Percentiles rank a stretch among this genome's conserved stretches.
Evolutionary conservation across 2,888 invertebrate species (phyloP).

Genomic region (Stenoptilia bipunctidactyla): DNA sequence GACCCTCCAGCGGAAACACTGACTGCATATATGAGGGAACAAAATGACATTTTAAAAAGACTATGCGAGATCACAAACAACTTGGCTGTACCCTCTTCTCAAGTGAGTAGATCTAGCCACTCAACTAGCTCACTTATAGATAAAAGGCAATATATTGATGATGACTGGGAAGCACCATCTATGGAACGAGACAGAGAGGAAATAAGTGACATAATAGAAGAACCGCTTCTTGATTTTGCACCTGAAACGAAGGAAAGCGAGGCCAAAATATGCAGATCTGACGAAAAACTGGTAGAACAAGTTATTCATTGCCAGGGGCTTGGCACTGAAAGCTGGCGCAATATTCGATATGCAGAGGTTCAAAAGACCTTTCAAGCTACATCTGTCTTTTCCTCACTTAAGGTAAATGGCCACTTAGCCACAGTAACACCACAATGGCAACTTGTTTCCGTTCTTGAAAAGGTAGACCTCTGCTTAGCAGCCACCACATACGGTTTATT

Average conservation of each 20-base stretch:
- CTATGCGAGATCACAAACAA: too few relatives aligned
- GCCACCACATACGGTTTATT: constrained; percentile 11
- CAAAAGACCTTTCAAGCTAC: constrained; percentile 15
- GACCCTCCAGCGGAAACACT: too few relatives aligned
- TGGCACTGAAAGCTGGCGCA: constrained; percentile 1
- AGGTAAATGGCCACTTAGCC: constrained; percentile 10
- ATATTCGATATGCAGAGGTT: constrained; percentile 12
- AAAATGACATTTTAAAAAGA: too few relatives aligned
- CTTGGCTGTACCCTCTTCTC: too few relatives aligned
- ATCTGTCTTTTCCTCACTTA: constrained; percentile 12
- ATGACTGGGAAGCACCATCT: not conserved
- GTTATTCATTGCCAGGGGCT: constrained; percentile 5
- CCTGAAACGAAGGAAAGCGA: constrained; percentile 6
- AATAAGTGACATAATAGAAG: not conserved
- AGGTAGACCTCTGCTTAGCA: constrained; percentile 8
- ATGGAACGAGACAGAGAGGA: not conserved
- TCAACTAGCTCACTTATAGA: too few relatives aligned
- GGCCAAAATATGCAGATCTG: constrained; percentile 2
- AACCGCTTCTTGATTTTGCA: constrained; percentile 3
- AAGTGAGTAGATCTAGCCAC: too few relatives aligned
- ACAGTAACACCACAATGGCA: constrained; percentile 12
- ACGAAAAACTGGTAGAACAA: constrained; percentile 2
- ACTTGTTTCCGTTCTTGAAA: constrained; percentile 4
- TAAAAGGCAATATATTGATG: too few relatives aligned
- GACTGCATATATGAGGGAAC: too few relatives aligned